A percentile compares a stretch with the other conserved stretches of the same genome.
Conservation (phyloP, 2,797 vertebrate species). For the Syndactyla subalaris region DNA sequence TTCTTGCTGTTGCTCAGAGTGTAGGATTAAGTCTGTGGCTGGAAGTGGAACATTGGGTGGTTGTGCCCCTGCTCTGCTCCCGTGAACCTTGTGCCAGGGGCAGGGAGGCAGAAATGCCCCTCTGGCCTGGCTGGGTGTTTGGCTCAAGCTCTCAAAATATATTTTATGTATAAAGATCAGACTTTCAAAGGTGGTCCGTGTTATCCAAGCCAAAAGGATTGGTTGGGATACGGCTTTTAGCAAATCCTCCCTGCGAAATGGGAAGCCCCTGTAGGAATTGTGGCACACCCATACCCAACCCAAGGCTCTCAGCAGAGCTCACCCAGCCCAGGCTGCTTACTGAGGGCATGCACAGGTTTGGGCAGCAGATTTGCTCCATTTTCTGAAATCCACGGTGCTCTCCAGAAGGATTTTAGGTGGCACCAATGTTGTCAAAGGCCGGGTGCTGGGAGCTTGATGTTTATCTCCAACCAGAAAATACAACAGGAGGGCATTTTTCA, state of each 20-base stretch:
- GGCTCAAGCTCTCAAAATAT: background rate
- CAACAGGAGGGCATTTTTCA: fast-evolving
- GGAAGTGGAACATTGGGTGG: background rate
- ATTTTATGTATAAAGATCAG: background rate
- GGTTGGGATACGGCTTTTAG: background rate
- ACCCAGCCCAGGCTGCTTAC: fast-evolving
- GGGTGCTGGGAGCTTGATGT: background rate
- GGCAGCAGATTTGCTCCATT: background rate
- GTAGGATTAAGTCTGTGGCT: background rate
- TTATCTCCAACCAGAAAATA: background rate
- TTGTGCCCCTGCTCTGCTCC: background rate
- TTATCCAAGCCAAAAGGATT: background rate
- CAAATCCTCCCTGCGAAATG: background rate
- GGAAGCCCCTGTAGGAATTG: background rate
- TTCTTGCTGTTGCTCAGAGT: background rate
- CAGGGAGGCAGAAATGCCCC: background rate
- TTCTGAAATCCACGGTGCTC: background rate
- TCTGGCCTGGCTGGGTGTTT: background rate
- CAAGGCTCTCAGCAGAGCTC: fast-evolving
- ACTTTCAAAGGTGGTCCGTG: background rate
- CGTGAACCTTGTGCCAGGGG: background rate
- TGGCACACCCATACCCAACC: fast-evolving
- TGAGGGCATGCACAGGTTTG: background rate
- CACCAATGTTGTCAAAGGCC: background rate
- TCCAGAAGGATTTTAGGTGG: background rate